phyloP scores from a whole-genome alignment of 1,140 invertebrate genomes.

The Proctacanthus coquilletti region DNA sequence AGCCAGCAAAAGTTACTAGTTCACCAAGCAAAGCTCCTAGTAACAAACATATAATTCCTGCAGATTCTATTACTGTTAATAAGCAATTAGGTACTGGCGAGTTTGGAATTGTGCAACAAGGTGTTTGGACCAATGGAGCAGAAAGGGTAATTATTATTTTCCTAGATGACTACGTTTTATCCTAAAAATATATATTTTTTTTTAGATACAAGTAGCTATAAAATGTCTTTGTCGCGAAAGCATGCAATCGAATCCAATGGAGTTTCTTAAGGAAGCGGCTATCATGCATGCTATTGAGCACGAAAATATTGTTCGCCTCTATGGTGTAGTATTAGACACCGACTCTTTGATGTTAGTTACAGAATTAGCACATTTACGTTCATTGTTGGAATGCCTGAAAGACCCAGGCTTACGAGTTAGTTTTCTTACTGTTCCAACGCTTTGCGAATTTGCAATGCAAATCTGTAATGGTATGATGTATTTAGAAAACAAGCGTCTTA shows the following conservation, averaged over 20 bases:
- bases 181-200: conserved; percentile 4
- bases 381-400: conserved; percentile 88
- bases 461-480: conserved; percentile 96
- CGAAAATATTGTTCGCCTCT: conserved; percentile 90
- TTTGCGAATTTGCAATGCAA: conserved; percentile 85
- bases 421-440: conserved; percentile 67
- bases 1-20: conserved; percentile 9
- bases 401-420: conserved; percentile 74
- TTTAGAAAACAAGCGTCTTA: conserved; percentile 81
- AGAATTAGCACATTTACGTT: conserved; percentile 86
- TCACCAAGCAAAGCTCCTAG: conserved; percentile 42
- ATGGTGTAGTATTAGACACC: conserved; percentile 91
- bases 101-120: conserved; percentile 95
- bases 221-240: conserved; percentile 88
- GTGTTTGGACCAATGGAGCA: conserved; percentile 92
- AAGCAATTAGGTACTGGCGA: conserved; percentile 92
- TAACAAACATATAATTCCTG: conserved; percentile 89
- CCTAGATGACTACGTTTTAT: background rate
- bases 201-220: conserved; percentile 86
- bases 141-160: conserved; percentile 47
- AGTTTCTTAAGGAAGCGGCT: conserved; percentile 94
- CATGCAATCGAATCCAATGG: conserved; percentile 89
- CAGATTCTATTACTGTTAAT: conserved; percentile 83
- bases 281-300: conserved; percentile 97
- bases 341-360: conserved; percentile 92